Evolutionary conservation across 2,797 vertebrate genomes (phyloP).

Genomic region (Graptemys geographica): DNA sequence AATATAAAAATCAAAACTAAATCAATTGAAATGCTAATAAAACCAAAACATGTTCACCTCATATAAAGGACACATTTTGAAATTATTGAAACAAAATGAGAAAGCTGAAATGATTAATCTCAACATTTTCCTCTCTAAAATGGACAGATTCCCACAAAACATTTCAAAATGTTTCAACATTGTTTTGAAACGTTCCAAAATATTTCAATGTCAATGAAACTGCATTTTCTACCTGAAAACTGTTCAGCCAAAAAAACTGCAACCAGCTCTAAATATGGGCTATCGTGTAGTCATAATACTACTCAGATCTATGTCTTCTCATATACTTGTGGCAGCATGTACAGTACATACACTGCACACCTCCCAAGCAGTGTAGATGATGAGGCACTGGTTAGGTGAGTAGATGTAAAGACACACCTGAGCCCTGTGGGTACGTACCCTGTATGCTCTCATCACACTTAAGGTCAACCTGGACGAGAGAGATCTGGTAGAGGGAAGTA

Average conservation of each 20-base stretch:
- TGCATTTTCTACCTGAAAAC: not conserved
- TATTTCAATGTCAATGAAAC: fast-evolving
- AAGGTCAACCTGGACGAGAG: not conserved
- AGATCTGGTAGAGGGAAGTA: not conserved
- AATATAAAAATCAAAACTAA: not conserved
- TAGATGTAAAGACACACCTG: not conserved
- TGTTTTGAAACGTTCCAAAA: not conserved
- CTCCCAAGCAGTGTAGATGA: not conserved
- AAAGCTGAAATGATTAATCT: not conserved
- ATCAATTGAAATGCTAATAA: not conserved
- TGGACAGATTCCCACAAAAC: not conserved
- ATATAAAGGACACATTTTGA: not conserved
- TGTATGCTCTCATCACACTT: not conserved
- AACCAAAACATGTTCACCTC: not conserved
- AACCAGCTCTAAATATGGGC: not conserved
- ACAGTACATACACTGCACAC: not conserved
- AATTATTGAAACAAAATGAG: not conserved
- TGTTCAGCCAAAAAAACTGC: not conserved
- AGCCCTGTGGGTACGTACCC: not conserved
- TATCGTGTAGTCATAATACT: not conserved
- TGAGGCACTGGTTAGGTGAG: not conserved
- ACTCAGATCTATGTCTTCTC: not conserved
- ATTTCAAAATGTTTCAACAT: not conserved
- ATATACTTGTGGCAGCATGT: not conserved
- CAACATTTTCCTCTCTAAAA: not conserved